These are phyloP conservation scores for western clawed frog (Xenopus tropicalis) DNA, from an alignment of 2,113 vertebrate species.

Conservation along the genomic window UCB_Xtro_10.0 CM004443.2:131978001-131978500, in stretches of 20 bases:
- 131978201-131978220: slow-evolving; percentile 62
- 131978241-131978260: slow-evolving; percentile 69
- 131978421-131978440: slow-evolving; percentile 70
- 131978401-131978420: slow-evolving; percentile 80
- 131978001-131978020: slow-evolving; percentile 86
- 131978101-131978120: slow-evolving; percentile 86
- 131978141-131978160: slow-evolving; percentile 80
- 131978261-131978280: slow-evolving; percentile 71
- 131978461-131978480: slow-evolving; percentile 76
- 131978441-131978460: slow-evolving; percentile 71
- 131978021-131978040: slow-evolving; percentile 87
- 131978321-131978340: slow-evolving; percentile 63
- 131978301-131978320: slow-evolving; percentile 67
- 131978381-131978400: slow-evolving; percentile 87
- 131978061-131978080: slow-evolving; percentile 88
- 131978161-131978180: slow-evolving; percentile 71
- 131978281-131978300: slow-evolving; percentile 86
- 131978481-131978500: slow-evolving; percentile 82
- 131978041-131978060: slow-evolving; percentile 69
- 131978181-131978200: slow-evolving; percentile 65
- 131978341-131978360: slow-evolving; percentile 73
- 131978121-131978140: slow-evolving; percentile 68
- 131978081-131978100: slow-evolving; percentile 90
- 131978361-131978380: slow-evolving; percentile 84
- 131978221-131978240: slow-evolving; percentile 58